phyloP scores from a whole-genome alignment of 2,797 vertebrate genomes.

The Lagocephalus sceleratus region DNA sequence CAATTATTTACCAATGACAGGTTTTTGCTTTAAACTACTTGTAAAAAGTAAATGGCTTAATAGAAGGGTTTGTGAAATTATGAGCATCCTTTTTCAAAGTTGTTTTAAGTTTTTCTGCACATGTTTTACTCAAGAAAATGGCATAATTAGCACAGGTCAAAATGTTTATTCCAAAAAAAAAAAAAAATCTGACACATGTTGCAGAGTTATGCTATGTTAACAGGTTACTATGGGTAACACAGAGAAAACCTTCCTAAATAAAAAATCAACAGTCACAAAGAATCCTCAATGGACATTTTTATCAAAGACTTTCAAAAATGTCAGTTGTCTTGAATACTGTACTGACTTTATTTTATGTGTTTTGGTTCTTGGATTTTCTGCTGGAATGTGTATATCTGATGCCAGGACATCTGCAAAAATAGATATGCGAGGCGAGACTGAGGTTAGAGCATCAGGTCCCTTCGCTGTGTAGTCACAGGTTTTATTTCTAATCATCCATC shows the following conservation, averaged over 20 bases:
- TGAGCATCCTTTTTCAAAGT: conserved; percentile 10
- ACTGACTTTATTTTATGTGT: not conserved
- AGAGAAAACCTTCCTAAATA: too few relatives aligned
- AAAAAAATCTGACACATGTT: too few relatives aligned
- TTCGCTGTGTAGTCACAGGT: not conserved
- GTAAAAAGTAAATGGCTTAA: not conserved
- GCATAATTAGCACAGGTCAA: conserved; percentile 11
- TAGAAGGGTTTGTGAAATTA: conserved; percentile 13
- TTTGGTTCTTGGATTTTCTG: not conserved
- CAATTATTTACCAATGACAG: conserved; percentile 23
- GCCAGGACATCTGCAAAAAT: conserved; percentile 1
- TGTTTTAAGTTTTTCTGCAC: not conserved
- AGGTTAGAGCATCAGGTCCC: not conserved
- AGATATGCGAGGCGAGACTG: not conserved
- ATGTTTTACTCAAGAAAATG: conserved; percentile 15
- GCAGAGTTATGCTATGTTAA: too few relatives aligned
- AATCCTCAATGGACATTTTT: too few relatives aligned
- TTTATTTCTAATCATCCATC: too few relatives aligned
- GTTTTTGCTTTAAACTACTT: not conserved
- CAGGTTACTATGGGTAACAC: too few relatives aligned
- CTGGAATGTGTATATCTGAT: not conserved
- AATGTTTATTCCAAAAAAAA: too few relatives aligned
- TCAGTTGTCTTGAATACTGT: conserved; percentile 3
- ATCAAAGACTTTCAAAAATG: not conserved
- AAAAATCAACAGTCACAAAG: too few relatives aligned